phyloP scores from a whole-genome alignment of 1,140 invertebrate species.

The Andrena cerasifolii region DNA sequence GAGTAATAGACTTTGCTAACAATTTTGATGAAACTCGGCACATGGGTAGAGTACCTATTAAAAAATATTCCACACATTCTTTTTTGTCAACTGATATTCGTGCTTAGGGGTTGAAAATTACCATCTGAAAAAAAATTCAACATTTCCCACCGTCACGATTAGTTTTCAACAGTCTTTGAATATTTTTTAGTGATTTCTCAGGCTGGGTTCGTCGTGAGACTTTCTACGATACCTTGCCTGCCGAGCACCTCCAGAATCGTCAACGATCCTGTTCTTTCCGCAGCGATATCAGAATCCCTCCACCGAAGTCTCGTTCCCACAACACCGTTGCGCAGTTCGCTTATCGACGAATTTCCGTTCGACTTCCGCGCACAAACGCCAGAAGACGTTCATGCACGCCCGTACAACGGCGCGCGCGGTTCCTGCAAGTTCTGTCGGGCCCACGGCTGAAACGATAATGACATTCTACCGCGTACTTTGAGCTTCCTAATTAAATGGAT shows the following conservation, averaged over 20 bases:
- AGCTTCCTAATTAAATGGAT: slow-evolving; percentile 61
- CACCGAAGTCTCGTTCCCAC: not conserved
- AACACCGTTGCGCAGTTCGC: not conserved
- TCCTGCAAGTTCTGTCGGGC: not conserved
- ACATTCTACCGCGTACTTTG: slow-evolving; percentile 39
- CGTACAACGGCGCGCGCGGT: not conserved
- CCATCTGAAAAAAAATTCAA: too few species aligned
- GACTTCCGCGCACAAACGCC: not conserved
- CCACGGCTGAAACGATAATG: slow-evolving; percentile 44
- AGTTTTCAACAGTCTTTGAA: too few species aligned
- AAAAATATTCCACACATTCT: too few species aligned
- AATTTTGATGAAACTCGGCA: too few species aligned
- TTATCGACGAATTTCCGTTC: slow-evolving; percentile 14
- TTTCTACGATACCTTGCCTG: too few species aligned
- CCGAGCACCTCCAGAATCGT: not conserved
- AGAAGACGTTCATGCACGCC: not conserved
- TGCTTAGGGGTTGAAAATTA: too few species aligned
- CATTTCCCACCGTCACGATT: too few species aligned
- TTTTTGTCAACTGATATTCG: too few species aligned
- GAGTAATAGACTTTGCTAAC: too few species aligned
- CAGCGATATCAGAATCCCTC: not conserved
- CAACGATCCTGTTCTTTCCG: not conserved
- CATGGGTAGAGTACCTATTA: too few species aligned
- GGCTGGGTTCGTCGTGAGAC: too few species aligned
- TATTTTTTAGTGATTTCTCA: too few species aligned